Evolutionary conservation across 2,888 invertebrate genomes (phyloP), one percentile per base, ranked within the genome.

Genomic region (Leucania comma): DNA sequence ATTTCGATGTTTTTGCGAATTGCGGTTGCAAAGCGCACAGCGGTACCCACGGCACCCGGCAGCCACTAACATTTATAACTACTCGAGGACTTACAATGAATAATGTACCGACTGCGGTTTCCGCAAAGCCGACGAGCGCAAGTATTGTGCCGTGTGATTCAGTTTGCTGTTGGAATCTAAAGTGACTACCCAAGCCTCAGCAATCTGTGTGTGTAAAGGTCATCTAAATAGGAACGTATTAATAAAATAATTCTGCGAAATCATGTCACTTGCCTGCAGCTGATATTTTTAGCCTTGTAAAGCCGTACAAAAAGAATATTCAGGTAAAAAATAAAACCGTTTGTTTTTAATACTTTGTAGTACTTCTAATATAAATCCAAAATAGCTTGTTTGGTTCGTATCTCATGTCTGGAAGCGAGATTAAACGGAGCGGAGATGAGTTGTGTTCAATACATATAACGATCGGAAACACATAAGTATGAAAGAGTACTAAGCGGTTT

Each of bases 21-120:
- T 68, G 77, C 60, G 46, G 35, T 68, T 54, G 50, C 56, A 68
- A 35, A 57, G 68, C 26, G 58, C 53, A 54, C 48, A 50, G 32
- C 56, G 35, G 46, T 48, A 48, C 20, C 35, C 24, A 20, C n/a
- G 38, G 48, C 56, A 38, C n/a, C 58, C 56, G 63, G 35, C 73
- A 70, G 61, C 61, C 59, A 75, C 74, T 64, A 62, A 76, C 63
- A 75, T 76, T 83, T 81, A 81, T 71, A 69, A 71, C 53, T 50
- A 68, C 54, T 67, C 35, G 29, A 60, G 48, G 69, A 65, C 59
- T 69, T 71, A 71, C 62, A 35, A 66, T 71, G 73, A 75, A 72
- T 76, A 71, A 69, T 73, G 54, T 59, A 75, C 72, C 69, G 65
- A 59, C 59, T 60, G 58, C 20, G 51, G 62, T 74, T 60, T 42